Percentiles rank a stretch among this genome's conserved stretches.
These are phyloP conservation scores for Trididemnum miniatum DNA, from an alignment of 23 tunicate species.

Conservation along the genomic window DNA sequence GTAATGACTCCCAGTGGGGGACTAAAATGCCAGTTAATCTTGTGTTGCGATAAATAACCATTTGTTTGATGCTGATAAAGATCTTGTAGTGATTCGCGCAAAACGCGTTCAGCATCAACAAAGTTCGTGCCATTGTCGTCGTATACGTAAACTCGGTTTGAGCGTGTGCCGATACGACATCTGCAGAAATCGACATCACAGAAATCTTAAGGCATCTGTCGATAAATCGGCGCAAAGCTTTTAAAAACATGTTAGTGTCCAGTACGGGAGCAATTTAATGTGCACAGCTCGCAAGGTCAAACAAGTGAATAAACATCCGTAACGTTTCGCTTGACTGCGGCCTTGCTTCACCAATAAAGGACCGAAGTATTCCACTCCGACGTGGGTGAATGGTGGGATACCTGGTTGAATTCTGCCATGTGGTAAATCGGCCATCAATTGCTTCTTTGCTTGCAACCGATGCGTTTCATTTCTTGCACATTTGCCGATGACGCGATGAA, in stretches of 20 bases:
- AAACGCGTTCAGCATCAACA: slow-evolving; percentile 42
- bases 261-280: background rate
- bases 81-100: slow-evolving; percentile 13
- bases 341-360: slow-evolving; percentile 29
- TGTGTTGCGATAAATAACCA: slow-evolving; percentile 2
- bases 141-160: slow-evolving; percentile 14
- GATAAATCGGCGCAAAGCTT: slow-evolving; percentile 49
- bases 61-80: slow-evolving; percentile 25
- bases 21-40: slow-evolving; percentile 33
- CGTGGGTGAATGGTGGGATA: slow-evolving; percentile 32
- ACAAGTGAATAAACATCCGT: slow-evolving; percentile 51
- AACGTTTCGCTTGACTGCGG: slow-evolving; percentile 44
- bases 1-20: slow-evolving; percentile 38
- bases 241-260: slow-evolving; percentile 22
- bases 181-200: no score
- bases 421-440: slow-evolving; percentile 44
- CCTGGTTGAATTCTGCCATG: slow-evolving; percentile 18
- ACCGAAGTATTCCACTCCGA: slow-evolving; percentile 44
- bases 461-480: slow-evolving; percentile 42
- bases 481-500: slow-evolving; percentile 31
- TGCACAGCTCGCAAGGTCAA: no score
- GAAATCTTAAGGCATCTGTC: no score
- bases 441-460: slow-evolving; percentile 17
- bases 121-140: slow-evolving; percentile 63
- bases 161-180: no score